Evolutionary conservation across 2,888 invertebrate species (phyloP), one percentile per base, ranked within the genome.

Genomic region (Rhyacophila evoluta): DNA sequence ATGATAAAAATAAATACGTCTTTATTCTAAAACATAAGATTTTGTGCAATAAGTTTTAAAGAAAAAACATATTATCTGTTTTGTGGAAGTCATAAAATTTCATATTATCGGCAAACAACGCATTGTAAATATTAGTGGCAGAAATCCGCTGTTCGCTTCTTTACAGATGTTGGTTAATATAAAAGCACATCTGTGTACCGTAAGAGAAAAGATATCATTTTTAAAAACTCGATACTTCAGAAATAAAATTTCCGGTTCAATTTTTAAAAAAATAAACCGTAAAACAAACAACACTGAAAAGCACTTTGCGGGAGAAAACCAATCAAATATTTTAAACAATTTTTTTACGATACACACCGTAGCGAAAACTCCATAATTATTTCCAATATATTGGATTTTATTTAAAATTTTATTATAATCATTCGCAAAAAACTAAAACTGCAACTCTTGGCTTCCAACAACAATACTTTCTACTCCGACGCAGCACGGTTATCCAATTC

Each of bases 271-370:
- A 19, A 55, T 19, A 55, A 25, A 55, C 55, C 55, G 55, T 55
- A 19, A 55, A 25, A 55, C 55, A 55, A 55, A 69, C 28, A 69
- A 69, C 69, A 69, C 69, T 15, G 33, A 69, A 69, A 69, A 69
- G 69, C 69, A 69, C 69, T 69, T 33, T 10, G n/a, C 15, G 0
- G 12, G 29, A 29, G 28, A 29, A 69, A 69, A n/a, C 69, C 69
- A 69, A 69, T 69, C 33, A 69, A 69, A 69, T 33, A 5, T 69
- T 69, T 69, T 69, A 29, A 28, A 69, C 28, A 69, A 69, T 28
- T 12, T 28, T 69, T 69, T 33, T 69, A 55, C 55, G 55, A 55
- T 55, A 25, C 19, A 19, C 55, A 8, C 10, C 55, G 55, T 19
- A 19, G 10, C 19, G 55, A 19, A 55, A 55, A 55, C 15, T 19